These are phyloP conservation scores for Papilio aristodemus DNA, from an alignment of 1,140 invertebrate species.

Conservation along the genomic window DNA sequence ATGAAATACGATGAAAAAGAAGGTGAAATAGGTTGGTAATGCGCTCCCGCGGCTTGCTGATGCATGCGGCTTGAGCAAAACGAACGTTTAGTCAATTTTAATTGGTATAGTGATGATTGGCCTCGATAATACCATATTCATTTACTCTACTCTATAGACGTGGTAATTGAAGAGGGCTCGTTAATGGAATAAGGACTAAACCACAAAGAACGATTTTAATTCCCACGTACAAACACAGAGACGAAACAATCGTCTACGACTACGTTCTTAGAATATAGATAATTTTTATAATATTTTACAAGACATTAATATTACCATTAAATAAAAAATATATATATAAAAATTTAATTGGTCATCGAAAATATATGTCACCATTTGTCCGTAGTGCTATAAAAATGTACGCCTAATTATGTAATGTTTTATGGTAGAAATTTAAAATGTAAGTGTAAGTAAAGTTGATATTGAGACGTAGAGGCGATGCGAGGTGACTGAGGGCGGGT, in stretches of 20 bases:
- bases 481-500: constrained; percentile 32
- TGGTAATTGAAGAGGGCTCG: constrained; percentile 58
- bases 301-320: background rate
- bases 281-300: background rate
- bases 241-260: background rate
- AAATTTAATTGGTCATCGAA: background rate
- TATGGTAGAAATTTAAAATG: background rate
- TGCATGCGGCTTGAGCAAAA: constrained; percentile 45
- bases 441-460: constrained; percentile 27
- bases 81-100: constrained; percentile 51
- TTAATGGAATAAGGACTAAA: constrained; percentile 38
- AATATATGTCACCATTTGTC: background rate
- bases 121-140: constrained; percentile 51
- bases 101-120: constrained; percentile 51
- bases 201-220: constrained; percentile 32
- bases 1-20: constrained; percentile 1
- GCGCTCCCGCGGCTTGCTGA: constrained; percentile 32
- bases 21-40: constrained; percentile 35
- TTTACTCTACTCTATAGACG: constrained; percentile 49
- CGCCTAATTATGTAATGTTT: background rate
- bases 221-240: background rate
- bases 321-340: background rate
- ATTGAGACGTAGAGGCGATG: constrained; percentile 35
- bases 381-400: background rate
- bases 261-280: background rate